These are phyloP conservation scores for Tretioscincus oriximinensis DNA, from an alignment of 2,113 vertebrate genomes.

Conservation along the genomic window DNA sequence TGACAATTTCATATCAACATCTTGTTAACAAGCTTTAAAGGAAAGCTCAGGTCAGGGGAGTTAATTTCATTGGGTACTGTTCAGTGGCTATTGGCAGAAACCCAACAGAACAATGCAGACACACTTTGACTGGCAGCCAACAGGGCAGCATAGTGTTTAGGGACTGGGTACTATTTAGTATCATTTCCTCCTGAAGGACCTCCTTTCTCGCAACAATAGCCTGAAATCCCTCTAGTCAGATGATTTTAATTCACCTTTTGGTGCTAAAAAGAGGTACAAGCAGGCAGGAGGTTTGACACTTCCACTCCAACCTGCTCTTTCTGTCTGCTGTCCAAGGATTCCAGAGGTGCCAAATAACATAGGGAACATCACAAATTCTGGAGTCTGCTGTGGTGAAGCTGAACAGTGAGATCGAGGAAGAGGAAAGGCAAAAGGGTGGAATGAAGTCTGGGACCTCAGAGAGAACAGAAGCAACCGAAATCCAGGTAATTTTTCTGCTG, in stretches of 20 bases:
- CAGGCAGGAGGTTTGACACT: not conserved
- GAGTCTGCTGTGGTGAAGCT: not conserved
- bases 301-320: not conserved
- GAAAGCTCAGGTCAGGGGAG: not conserved
- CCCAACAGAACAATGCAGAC: not conserved
- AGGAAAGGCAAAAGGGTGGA: too few species aligned
- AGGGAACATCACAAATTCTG: not conserved
- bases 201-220: not conserved
- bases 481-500: not conserved
- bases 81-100: slow-evolving; percentile 1
- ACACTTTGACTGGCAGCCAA: not conserved
- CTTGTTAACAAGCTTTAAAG: not conserved
- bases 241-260: slow-evolving; percentile 1
- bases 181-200: not conserved
- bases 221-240: not conserved
- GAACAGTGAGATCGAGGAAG: not conserved
- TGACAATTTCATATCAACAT: not conserved
- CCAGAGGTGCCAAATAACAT: not conserved
- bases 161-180: not conserved
- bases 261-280: slow-evolving; percentile 2
- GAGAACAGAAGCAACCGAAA: not conserved
- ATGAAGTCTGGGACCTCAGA: not conserved
- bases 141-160: not conserved
- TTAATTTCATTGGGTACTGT: slow-evolving; percentile 4
- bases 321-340: not conserved